These are phyloP conservation scores for Chorisops tibialis DNA, from an alignment of 2,888 invertebrate genomes.

Conservation along the genomic window DNA sequence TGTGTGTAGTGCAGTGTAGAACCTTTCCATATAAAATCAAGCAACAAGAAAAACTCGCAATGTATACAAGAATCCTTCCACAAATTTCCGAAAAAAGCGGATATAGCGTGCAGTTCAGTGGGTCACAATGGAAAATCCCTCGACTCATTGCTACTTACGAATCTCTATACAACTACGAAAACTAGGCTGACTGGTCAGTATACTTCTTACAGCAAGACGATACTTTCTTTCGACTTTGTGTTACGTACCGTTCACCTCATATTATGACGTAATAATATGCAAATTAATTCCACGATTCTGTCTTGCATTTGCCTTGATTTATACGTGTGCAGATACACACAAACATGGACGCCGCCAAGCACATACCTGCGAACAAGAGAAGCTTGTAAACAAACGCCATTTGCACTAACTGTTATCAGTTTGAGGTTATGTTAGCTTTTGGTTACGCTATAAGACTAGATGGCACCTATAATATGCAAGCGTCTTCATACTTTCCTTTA, in stretches of 20 bases:
- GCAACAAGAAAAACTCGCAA: too few species aligned
- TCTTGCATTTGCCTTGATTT: constrained; percentile 7
- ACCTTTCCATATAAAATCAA: too few species aligned
- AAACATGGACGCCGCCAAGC: background rate
- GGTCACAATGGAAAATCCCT: background rate
- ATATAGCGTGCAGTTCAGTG: too few species aligned
- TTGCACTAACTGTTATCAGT: background rate
- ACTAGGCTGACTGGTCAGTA: constrained; percentile 11
- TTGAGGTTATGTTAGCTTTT: constrained; percentile 22
- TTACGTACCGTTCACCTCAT: background rate
- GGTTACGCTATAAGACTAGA: too few species aligned
- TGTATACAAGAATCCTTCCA: too few species aligned
- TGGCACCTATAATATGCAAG: too few species aligned
- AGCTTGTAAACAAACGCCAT: constrained; percentile 14
- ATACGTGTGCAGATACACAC: background rate
- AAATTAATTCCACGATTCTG: background rate
- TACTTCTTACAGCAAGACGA: background rate
- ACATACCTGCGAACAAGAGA: background rate
- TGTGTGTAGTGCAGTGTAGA: too few species aligned
- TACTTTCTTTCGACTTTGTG: background rate
- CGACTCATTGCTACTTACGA: background rate
- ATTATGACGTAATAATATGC: constrained; percentile 22
- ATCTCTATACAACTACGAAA: background rate
- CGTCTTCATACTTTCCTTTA: too few species aligned
- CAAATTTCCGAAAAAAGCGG: too few species aligned